Percentiles rank a stretch among this genome's conserved stretches.
phyloP scores from a whole-genome alignment of 2,797 vertebrate species.

The Hypotaenidia philippensis region DNA sequence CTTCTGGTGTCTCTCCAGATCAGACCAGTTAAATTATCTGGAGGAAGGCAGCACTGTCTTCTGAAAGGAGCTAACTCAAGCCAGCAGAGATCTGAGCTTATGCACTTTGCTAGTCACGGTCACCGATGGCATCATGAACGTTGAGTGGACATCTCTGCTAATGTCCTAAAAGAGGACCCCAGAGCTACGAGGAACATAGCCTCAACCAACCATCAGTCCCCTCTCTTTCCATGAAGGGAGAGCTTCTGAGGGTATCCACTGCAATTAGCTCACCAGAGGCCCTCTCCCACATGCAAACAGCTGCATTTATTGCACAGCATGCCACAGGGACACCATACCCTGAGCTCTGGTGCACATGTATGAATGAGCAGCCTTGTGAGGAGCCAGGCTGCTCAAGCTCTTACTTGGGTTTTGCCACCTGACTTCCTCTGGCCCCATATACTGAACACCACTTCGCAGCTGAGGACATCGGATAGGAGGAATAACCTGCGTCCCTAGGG shows the following conservation, averaged over 20 bases:
- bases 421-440: background rate
- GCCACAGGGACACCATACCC: background rate
- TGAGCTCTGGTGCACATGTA: background rate
- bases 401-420: background rate
- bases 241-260: background rate
- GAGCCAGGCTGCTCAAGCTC: background rate
- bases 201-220: background rate
- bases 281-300: background rate
- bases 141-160: background rate
- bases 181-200: background rate
- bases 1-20: background rate
- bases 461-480: background rate
- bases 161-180: background rate
- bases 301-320: background rate
- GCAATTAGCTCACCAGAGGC: background rate
- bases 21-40: background rate
- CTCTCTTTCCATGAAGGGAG: background rate
- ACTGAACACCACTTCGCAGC: background rate
- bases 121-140: fast-evolving
- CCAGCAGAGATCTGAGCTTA: background rate
- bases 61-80: background rate
- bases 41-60: background rate
- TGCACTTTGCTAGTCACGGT: background rate
- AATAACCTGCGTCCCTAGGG: background rate
- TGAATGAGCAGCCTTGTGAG: background rate